These are phyloP conservation scores for Cladopsammia gracilis DNA, from an alignment of 64 coral and sea anemone genomes.

Conservation along the genomic window DNA sequence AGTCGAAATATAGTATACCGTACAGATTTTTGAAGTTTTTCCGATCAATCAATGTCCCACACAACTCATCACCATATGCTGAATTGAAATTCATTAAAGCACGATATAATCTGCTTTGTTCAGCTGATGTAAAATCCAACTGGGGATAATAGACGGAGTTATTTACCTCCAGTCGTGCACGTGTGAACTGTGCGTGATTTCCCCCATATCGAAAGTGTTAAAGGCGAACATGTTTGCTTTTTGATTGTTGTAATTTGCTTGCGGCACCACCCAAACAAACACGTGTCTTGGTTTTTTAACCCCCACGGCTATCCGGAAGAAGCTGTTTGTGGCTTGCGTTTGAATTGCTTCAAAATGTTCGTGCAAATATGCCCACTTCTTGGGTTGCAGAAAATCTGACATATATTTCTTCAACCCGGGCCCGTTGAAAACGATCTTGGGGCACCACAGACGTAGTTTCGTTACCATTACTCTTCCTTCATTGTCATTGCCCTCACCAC, in stretches of 20 bases:
- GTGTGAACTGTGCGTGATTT: neutral
- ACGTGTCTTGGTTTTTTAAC: neutral
- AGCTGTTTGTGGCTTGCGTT: neutral
- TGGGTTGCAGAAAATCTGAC: neutral
- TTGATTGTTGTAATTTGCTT: neutral
- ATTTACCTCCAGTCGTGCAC: neutral
- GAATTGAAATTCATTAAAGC: neutral
- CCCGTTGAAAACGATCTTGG: too few species aligned
- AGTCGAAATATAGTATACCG: neutral
- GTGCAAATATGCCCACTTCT: neutral
- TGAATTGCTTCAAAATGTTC: neutral
- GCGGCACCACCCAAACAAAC: neutral
- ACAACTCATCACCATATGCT: neutral
- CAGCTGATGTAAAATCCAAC: neutral
- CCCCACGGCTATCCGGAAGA: neutral
- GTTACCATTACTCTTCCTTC: too few species aligned
- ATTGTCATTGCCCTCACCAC: too few species aligned
- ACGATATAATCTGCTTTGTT: neutral
- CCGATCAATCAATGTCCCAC: neutral
- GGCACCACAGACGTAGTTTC: too few species aligned
- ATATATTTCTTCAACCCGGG: conserved; percentile 9
- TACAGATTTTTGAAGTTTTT: neutral
- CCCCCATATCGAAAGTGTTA: neutral
- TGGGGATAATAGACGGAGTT: neutral
- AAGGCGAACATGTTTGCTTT: conserved; percentile 2